Conservation (phyloP, 2,113 vertebrate species). For the Chunga burmeisteri region DNA sequence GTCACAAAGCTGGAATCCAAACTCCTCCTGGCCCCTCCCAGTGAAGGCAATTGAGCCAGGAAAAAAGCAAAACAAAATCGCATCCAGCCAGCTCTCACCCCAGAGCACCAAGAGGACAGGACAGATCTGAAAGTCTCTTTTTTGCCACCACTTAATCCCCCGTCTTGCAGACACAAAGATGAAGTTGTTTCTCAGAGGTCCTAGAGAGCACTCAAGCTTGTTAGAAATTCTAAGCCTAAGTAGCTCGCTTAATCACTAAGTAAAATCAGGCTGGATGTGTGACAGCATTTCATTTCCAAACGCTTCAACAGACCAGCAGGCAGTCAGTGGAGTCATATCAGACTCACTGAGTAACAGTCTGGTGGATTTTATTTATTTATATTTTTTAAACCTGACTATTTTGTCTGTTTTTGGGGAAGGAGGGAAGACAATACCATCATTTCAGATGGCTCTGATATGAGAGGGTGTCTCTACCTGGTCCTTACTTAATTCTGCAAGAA, state of each 20-base stretch:
- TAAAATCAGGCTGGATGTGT: neutral
- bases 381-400: neutral
- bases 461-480: neutral
- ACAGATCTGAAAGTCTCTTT: neutral
- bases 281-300: neutral
- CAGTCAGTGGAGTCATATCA: neutral
- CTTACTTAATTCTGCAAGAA: neutral
- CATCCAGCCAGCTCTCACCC: neutral
- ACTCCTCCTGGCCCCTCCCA: neutral
- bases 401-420: neutral
- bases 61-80: neutral
- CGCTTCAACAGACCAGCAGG: neutral
- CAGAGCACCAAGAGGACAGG: neutral
- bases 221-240: neutral
- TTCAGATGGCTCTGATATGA: neutral
- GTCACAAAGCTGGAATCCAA: neutral
- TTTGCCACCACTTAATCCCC: neutral
- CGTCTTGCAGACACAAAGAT: neutral
- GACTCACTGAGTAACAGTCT: neutral
- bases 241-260: neutral
- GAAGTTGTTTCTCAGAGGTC: neutral
- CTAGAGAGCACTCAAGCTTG: neutral
- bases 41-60: neutral
- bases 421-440: fast-evolving
- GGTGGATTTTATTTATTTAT: neutral